A percentile compares a stretch with the other conserved stretches of the same genome.
Conservation (phyloP, 2,797 vertebrate species). For the Acrossocheilus wenchowensis region DNA sequence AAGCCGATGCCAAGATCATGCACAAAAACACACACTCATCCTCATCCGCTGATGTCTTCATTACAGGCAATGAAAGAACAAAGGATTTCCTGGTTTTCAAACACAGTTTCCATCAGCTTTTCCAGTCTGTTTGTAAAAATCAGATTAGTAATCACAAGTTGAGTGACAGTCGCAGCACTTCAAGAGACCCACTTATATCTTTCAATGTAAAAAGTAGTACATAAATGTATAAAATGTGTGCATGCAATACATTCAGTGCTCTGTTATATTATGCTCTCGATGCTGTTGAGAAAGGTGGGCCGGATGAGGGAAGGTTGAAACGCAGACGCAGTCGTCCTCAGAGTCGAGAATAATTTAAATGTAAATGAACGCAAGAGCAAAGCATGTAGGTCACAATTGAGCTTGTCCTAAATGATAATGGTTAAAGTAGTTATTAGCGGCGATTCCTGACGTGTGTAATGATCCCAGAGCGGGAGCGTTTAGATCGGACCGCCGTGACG, state of each 20-base stretch:
- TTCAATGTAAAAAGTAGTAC: not conserved
- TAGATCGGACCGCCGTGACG: not conserved
- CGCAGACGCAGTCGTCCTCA: not conserved
- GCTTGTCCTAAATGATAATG: slow-evolving; percentile 43
- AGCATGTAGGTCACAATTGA: slow-evolving; percentile 43
- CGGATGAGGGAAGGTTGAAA: slow-evolving; percentile 1
- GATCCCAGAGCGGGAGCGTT: slow-evolving; percentile 15
- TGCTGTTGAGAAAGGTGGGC: not conserved
- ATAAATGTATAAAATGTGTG: not conserved
- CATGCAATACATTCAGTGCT: not conserved
- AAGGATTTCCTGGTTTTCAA: not conserved
- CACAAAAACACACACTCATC: not conserved
- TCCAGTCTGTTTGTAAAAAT: not conserved
- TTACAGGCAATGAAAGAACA: not conserved
- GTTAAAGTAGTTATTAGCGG: slow-evolving; percentile 12
- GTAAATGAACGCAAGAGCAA: slow-evolving; percentile 47
- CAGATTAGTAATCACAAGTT: not conserved
- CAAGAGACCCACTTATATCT: not conserved
- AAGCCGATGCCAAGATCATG: not conserved
- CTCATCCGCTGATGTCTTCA: not conserved
- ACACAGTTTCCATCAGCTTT: not conserved
- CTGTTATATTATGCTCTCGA: not conserved
- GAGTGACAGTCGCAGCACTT: not conserved
- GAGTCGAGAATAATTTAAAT: slow-evolving; percentile 37
- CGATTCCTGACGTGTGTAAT: slow-evolving; percentile 38